These are phyloP conservation scores for Alectoris magna DNA, from an alignment of 2,797 vertebrate species.

Conservation along the genomic window DNA sequence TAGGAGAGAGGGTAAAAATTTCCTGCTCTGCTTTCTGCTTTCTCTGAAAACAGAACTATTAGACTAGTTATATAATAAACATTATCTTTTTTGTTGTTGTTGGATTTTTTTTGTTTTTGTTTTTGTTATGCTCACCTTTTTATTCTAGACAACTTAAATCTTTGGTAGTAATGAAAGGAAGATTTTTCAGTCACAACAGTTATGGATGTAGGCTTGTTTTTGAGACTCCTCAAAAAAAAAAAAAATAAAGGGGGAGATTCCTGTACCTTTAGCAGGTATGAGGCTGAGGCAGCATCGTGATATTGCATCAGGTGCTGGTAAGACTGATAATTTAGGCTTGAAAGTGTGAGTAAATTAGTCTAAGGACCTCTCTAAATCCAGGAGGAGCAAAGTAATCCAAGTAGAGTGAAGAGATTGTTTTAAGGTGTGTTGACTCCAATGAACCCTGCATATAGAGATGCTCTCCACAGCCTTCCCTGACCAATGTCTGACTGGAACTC, in stretches of 20 bases:
- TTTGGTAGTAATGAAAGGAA: neutral
- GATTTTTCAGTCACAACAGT: neutral
- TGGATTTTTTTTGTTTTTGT: neutral
- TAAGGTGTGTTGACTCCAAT: neutral
- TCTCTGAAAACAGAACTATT: neutral
- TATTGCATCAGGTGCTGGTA: neutral
- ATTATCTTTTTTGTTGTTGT: neutral
- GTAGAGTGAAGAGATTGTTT: neutral
- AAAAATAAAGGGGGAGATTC: neutral
- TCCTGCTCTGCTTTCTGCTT: neutral
- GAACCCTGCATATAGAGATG: rapidly evolving
- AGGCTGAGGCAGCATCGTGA: neutral
- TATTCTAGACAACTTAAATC: neutral
- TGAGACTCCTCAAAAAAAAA: neutral
- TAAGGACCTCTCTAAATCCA: neutral
- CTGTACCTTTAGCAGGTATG: neutral
- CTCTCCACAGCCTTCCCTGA: neutral
- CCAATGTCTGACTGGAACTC: neutral
- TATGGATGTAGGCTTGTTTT: neutral
- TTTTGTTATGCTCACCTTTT: neutral
- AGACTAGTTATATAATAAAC: neutral
- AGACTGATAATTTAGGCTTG: neutral
- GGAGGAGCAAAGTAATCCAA: neutral
- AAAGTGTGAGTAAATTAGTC: neutral
- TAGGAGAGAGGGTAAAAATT: neutral